Evolutionary conservation across 2,113 vertebrate species (phyloP).

Genomic region (Aspidoscelis tigris): DNA sequence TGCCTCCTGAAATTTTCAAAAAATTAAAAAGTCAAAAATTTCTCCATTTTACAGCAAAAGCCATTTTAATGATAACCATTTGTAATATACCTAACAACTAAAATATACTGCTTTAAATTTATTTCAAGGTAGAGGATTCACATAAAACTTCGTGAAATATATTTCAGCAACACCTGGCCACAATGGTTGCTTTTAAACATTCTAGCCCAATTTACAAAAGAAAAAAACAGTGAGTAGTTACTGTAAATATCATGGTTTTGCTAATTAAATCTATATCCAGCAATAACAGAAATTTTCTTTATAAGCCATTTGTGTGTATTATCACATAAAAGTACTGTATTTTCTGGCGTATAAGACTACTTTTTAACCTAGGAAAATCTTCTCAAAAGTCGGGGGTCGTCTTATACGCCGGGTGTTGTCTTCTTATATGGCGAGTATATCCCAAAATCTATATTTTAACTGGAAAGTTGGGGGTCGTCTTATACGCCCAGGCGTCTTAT

Average conservation of each 20-base stretch:
- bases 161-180: not conserved
- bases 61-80: not conserved
- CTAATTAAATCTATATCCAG: too few species aligned
- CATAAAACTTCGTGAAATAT: not conserved
- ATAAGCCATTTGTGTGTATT: not conserved
- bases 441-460: too few species aligned
- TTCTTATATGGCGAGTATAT: too few species aligned
- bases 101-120: conserved; percentile 8
- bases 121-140: not conserved
- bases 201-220: not conserved
- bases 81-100: not conserved
- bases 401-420: too few species aligned
- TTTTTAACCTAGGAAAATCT: too few species aligned
- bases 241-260: too few species aligned
- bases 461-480: too few species aligned
- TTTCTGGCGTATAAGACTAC: too few species aligned
- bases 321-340: not conserved
- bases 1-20: conserved; percentile 28
- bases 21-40: conserved; percentile 17
- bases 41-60: not conserved
- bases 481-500: too few species aligned
- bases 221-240: not conserved
- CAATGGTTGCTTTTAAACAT: not conserved
- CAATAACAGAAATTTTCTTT: not conserved
- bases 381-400: too few species aligned